Conservation (phyloP, 2,888 invertebrate species). For the Drosophila prolongata region DNA sequence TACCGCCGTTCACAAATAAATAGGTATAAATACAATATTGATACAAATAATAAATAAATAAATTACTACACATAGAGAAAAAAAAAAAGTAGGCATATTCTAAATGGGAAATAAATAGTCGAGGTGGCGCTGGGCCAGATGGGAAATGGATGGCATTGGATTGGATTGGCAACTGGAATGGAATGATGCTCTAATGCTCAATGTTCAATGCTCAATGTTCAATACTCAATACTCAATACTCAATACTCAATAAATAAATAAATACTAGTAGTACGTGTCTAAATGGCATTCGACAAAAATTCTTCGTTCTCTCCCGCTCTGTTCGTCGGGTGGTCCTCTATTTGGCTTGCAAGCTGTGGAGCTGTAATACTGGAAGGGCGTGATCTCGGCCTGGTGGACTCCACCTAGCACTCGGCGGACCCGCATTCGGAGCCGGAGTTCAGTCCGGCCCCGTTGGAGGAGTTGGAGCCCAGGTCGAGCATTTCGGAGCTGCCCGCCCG, state of each 20-base stretch:
- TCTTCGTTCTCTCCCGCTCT: constrained; percentile 25
- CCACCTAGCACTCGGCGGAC: constrained; percentile 18
- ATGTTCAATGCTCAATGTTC: constrained; percentile 1
- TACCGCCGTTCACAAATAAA: constrained; percentile 37
- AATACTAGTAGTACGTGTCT: constrained; percentile 44
- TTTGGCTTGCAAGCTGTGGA: constrained; percentile 22
- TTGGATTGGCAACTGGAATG: constrained; percentile 19
- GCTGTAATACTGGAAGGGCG: constrained; percentile 33
- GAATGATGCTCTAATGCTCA: constrained; percentile 36
- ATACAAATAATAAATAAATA: constrained; percentile 48
- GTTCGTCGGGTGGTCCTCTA: constrained; percentile 14
- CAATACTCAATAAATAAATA: constrained; percentile 30
- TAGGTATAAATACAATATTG: constrained; percentile 26
- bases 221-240: constrained; percentile 1
- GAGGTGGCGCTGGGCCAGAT: not conserved
- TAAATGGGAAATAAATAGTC: constrained; percentile 44
- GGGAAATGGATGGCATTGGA: not conserved
- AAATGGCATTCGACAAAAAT: constrained; percentile 54
- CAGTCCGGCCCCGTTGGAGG: not conserved
- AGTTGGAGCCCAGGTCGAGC: constrained; percentile 13
- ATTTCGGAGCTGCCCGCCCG: constrained; percentile 36
- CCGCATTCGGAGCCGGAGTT: constrained; percentile 16
- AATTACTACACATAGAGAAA: constrained; percentile 36
- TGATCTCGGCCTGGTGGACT: not conserved
- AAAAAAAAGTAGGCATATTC: constrained; percentile 18